These are phyloP conservation scores for Chelonus insularis DNA, from an alignment of 1,140 invertebrate species.

Conservation along the genomic window DNA sequence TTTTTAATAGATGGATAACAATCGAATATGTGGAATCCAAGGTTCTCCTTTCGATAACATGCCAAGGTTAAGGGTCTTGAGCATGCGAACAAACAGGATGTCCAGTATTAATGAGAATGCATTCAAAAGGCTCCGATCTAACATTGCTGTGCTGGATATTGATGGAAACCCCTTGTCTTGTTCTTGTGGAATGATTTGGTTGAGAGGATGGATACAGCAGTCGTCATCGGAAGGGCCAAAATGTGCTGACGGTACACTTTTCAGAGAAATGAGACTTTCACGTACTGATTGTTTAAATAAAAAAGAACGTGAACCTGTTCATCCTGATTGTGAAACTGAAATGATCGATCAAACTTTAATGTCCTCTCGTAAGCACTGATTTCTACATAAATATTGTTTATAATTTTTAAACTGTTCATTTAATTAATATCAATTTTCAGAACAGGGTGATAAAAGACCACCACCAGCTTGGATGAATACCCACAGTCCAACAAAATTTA, in stretches of 20 bases:
- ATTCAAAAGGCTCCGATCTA: slow-evolving; percentile 74
- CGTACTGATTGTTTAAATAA: slow-evolving; percentile 67
- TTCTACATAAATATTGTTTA: no score
- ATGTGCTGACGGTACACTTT: slow-evolving; percentile 74
- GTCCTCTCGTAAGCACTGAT: slow-evolving; percentile 45
- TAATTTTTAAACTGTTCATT: no score
- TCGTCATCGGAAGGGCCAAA: slow-evolving; percentile 70
- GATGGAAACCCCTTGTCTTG: slow-evolving; percentile 84
- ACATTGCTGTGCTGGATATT: slow-evolving; percentile 81
- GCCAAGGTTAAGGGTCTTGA: slow-evolving; percentile 78
- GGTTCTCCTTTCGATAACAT: slow-evolving; percentile 78
- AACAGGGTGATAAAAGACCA: slow-evolving; percentile 32
- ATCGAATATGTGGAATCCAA: slow-evolving; percentile 71
- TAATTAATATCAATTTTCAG: slow-evolving; percentile 26
- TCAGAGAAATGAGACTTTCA: slow-evolving; percentile 71
- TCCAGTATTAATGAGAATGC: slow-evolving; percentile 73
- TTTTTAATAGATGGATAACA: slow-evolving; percentile 68
- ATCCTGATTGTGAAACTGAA: slow-evolving; percentile 68
- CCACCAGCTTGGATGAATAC: slow-evolving; percentile 41
- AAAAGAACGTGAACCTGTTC: slow-evolving; percentile 61
- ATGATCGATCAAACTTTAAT: slow-evolving; percentile 58
- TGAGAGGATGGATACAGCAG: slow-evolving; percentile 79
- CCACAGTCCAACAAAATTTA: slow-evolving; percentile 54
- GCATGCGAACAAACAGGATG: slow-evolving; percentile 77
- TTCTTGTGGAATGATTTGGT: slow-evolving; percentile 78